phyloP scores from a whole-genome alignment of 2,113 vertebrate genomes.

The Pelecanus crispus region DNA sequence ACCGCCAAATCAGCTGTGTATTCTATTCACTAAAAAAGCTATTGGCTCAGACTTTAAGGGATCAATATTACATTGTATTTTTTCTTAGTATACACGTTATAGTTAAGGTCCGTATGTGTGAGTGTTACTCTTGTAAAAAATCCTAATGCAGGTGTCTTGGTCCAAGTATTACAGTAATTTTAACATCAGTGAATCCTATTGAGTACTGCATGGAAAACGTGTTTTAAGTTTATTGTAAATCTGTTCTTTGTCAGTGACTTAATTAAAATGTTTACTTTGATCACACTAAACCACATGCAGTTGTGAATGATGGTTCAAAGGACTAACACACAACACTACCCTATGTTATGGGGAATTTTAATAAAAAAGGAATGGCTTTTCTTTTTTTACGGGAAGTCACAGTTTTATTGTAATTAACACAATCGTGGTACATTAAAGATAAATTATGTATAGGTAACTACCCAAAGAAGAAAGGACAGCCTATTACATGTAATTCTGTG shows the following conservation, averaged over 20 bases:
- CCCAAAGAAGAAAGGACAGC: not conserved
- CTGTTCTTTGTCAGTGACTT: not conserved
- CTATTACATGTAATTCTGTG: not conserved
- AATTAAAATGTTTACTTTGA: not conserved
- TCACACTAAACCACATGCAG: not conserved
- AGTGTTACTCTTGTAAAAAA: not conserved
- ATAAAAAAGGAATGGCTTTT: not conserved
- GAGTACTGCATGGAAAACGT: not conserved
- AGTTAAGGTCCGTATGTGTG: not conserved
- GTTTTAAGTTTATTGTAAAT: not conserved
- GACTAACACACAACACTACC: not conserved
- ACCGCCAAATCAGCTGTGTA: not conserved
- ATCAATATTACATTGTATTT: not conserved
- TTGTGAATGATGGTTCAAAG: constrained; percentile 1
- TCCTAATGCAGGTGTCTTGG: not conserved
- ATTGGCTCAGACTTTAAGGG: not conserved
- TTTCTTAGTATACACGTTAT: not conserved
- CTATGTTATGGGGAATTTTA: not conserved
- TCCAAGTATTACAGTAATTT: not conserved
- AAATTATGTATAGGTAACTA: not conserved
- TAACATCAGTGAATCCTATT: not conserved
- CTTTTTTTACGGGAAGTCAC: not conserved
- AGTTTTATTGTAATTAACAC: not conserved
- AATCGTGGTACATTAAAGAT: not conserved
- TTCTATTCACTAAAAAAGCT: not conserved